phyloP scores from a whole-genome alignment of 2,888 invertebrate species.

The Eucera pruinosa region DNA sequence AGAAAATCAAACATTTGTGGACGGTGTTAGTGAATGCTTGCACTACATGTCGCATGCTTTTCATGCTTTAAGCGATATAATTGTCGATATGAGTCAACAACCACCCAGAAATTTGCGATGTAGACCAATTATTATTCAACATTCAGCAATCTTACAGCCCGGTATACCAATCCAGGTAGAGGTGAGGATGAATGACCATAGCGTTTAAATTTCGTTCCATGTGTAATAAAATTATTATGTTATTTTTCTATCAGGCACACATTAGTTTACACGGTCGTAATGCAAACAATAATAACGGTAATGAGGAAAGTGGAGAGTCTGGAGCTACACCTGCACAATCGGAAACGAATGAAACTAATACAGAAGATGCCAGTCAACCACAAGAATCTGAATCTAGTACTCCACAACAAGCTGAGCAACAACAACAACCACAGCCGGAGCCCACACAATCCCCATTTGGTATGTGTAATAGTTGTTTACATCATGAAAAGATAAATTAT shows the following conservation, averaged over 20 bases:
- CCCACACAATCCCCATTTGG: constrained; percentile 67
- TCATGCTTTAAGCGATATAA: constrained; percentile 95
- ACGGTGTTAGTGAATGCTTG: constrained; percentile 91
- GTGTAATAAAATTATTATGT: constrained; percentile 2
- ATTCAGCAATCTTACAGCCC: constrained; percentile 88
- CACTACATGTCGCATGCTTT: constrained; percentile 95
- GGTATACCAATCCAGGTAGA: constrained; percentile 88
- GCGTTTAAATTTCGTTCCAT: background rate
- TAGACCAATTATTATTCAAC: constrained; percentile 90
- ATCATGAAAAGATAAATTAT: background rate
- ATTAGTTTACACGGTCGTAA: constrained; percentile 77
- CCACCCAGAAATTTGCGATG: constrained; percentile 90
- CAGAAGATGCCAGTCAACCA: constrained; percentile 63
- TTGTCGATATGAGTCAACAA: constrained; percentile 88
- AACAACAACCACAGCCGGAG: constrained; percentile 52
- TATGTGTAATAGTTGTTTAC: constrained; percentile 31
- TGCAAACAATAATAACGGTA: constrained; percentile 72
- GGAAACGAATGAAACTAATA: constrained; percentile 41
- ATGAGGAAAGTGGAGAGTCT: constrained; percentile 64
- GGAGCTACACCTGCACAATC: constrained; percentile 50
- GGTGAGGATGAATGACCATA: constrained; percentile 76
- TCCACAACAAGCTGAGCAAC: constrained; percentile 62
- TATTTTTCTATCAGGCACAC: constrained; percentile 71
- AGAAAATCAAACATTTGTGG: constrained; percentile 88
- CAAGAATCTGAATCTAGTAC: constrained; percentile 58